These are phyloP conservation scores for Takifugu bimaculatus DNA, from an alignment of 2,113 vertebrate genomes.

Conservation along the genomic window DNA sequence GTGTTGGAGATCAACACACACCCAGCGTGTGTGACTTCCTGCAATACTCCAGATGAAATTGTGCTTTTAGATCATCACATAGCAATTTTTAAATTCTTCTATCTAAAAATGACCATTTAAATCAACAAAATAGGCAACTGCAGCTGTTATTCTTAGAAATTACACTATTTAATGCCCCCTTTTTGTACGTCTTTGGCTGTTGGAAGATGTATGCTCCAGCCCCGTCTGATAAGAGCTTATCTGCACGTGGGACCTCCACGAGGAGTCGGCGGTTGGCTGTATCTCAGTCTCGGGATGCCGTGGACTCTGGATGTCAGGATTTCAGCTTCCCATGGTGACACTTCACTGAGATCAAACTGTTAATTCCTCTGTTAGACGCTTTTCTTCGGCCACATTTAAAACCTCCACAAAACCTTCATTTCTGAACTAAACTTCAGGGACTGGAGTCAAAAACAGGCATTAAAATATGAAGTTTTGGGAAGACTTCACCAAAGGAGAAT, in stretches of 20 bases:
- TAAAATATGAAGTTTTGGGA: slow-evolving; percentile 33
- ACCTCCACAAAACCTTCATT: background rate
- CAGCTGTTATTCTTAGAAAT: slow-evolving; percentile 28
- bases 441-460: background rate
- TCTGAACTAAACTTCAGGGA: background rate
- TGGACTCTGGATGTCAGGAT: slow-evolving; percentile 36
- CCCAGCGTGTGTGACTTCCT: too few relatives aligned
- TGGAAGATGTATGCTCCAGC: slow-evolving; percentile 53
- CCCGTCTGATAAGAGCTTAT: slow-evolving; percentile 64
- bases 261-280: slow-evolving; percentile 59
- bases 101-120: background rate
- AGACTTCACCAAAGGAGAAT: slow-evolving; percentile 30
- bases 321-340: slow-evolving; percentile 27
- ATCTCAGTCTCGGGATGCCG: slow-evolving; percentile 49
- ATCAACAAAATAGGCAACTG: slow-evolving; percentile 15
- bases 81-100: too few relatives aligned
- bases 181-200: slow-evolving; percentile 35
- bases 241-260: slow-evolving; percentile 51
- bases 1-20: too few relatives aligned
- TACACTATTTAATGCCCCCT: slow-evolving; percentile 26
- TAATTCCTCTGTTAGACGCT: slow-evolving; percentile 27
- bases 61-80: too few relatives aligned
- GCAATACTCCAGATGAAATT: too few relatives aligned
- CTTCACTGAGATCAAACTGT: slow-evolving; percentile 38
- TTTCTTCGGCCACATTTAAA: slow-evolving; percentile 11